These are phyloP conservation scores for Drosophila cardini DNA, from an alignment of 1,140 invertebrate species.

Conservation along the genomic window DNA sequence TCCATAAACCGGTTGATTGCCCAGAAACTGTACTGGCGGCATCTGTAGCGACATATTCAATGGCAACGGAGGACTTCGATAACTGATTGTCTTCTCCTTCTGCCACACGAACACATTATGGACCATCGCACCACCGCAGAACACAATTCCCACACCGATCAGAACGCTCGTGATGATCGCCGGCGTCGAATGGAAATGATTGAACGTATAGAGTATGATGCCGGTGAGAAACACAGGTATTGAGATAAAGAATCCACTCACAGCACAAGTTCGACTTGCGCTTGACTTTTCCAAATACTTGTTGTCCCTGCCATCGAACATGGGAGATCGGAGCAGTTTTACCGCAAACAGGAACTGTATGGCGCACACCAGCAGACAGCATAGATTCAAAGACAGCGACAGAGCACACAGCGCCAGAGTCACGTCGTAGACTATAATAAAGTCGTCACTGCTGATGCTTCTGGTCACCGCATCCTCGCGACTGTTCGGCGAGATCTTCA, in stretches of 20 bases:
- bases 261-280: constrained; percentile 94
- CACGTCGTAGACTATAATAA: constrained; percentile 95
- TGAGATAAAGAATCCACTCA: constrained; percentile 96
- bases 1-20: constrained; percentile 57
- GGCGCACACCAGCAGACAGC: constrained; percentile 95
- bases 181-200: constrained; percentile 95
- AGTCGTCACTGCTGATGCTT: constrained; percentile 89
- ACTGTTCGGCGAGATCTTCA: constrained; percentile 91
- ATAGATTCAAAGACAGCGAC: constrained; percentile 94
- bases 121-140: constrained; percentile 96
- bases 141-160: constrained; percentile 94
- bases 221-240: constrained; percentile 97
- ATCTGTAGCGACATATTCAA: constrained; percentile 12
- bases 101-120: constrained; percentile 98
- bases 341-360: constrained; percentile 97
- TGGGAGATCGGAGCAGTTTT: constrained; percentile 92
- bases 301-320: constrained; percentile 89
- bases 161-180: constrained; percentile 95
- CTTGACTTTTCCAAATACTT: constrained; percentile 96
- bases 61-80: constrained; percentile 79
- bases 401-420: constrained; percentile 94
- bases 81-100: constrained; percentile 90
- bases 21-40: constrained; percentile 50
- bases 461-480: constrained; percentile 75
- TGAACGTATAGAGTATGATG: constrained; percentile 95